phyloP scores from a whole-genome alignment of 2,113 vertebrate species.

The Origma solitaria region DNA sequence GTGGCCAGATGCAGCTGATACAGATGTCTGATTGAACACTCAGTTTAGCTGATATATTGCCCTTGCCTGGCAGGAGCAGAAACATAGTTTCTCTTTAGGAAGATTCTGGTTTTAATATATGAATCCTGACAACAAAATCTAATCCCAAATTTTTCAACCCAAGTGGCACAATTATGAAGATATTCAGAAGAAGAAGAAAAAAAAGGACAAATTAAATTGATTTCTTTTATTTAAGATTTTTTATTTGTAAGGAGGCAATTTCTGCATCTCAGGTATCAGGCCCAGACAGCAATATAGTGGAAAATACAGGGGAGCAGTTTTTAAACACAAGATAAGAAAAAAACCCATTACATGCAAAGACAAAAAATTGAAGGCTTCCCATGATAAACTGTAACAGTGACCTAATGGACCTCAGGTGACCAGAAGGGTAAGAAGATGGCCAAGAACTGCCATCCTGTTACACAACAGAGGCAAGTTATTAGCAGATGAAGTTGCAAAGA shows the following conservation, averaged over 20 bases:
- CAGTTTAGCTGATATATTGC: background rate
- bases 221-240: background rate
- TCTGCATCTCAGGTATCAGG: background rate
- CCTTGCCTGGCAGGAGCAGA: background rate
- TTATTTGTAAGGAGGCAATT: background rate
- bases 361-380: background rate
- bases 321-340: background rate
- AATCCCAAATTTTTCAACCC: background rate
- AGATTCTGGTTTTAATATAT: background rate
- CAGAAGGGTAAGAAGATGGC: background rate
- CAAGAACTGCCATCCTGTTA: background rate
- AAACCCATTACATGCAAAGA: background rate
- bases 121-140: background rate
- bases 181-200: background rate
- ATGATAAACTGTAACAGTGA: background rate
- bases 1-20: background rate
- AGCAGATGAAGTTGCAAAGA: constrained; percentile 43
- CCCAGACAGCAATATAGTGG: background rate
- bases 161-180: background rate
- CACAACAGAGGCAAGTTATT: constrained; percentile 12
- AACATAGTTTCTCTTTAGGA: background rate
- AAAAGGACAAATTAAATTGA: background rate
- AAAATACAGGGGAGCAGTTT: background rate
- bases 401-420: background rate
- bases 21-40: accelerated